Base-by-base conservation (phyloP, 2,888 invertebrate species). In the Lasioglossum zephyrum region DNA sequence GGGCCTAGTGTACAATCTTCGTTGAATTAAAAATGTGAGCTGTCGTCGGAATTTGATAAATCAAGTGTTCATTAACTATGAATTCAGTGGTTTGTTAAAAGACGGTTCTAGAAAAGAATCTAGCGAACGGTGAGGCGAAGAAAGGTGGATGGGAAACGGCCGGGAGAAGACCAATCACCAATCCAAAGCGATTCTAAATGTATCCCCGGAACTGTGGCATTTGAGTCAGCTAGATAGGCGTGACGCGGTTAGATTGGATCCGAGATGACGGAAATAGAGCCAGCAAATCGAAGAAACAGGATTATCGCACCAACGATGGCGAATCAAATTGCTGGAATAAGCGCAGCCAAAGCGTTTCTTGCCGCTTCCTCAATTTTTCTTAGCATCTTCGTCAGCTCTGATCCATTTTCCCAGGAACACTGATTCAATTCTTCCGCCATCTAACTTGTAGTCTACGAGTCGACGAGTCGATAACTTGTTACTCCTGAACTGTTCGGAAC, bases 251-350 rank as follows among this genome's bases (percentile, higher is more conserved):
- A 81, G 76, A 87, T 80, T 81, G 83, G 83, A 79, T 76, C 72
- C 60, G 79, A 75, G 73, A 79, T 70, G 81, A 81, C 87, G 87
- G 87, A 89, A 89, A 83, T 87, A 70, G 79, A 89, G 60, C 60
- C 79, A 39, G 80, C 83, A 69, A 79, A 85, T 84, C 85, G 75
- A 82, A 81, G 80, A 81, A 88, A 90, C 79, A 76, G 49, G 76
- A 89, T 90, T 89, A 88, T 73, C 77, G 70, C 18, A 26, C 60
- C 60, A 60, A 66, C 77, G 77, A 77, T 79, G 81, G 73, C 57
- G 70, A 72, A 87, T 83, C 75, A 82, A 85, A 88, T 88, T 82
- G 84, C 74, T 44, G 87, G 81, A 79, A 84, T 36, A 74, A 76
- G 69, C 49, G 47, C 69, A 77, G 31, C 49, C 63, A 57, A 75